Percentiles rank a stretch among this genome's conserved stretches.
Conservation (phyloP, 2,888 invertebrate genomes). For the Lasioglossum leucozonium region DNA sequence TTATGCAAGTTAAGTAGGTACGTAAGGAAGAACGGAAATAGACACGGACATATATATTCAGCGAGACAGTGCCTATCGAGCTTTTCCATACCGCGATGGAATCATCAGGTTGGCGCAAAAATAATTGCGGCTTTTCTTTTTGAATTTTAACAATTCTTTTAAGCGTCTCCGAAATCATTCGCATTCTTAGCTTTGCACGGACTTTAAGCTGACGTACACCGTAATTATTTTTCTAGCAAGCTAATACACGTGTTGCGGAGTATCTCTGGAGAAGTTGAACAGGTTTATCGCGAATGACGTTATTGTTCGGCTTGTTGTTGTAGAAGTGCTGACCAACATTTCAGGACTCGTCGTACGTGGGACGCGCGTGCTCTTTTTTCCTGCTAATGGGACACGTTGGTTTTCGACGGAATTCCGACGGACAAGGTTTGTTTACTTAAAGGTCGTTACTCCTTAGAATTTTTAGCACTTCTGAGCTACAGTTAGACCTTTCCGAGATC, state of each 20-base stretch:
- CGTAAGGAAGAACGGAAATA: background rate
- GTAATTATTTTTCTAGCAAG: background rate
- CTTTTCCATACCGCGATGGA: background rate
- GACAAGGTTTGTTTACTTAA: background rate
- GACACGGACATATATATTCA: background rate
- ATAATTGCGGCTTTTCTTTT: background rate
- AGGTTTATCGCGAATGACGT: background rate
- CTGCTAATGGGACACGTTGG: background rate
- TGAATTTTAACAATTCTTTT: no score
- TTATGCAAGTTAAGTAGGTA: background rate
- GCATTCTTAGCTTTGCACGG: no score
- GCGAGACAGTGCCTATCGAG: background rate
- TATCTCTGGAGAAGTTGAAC: background rate
- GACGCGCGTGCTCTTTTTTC: background rate
- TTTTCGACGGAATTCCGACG: background rate
- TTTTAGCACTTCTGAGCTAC: background rate
- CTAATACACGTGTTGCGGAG: background rate
- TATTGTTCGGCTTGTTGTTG: background rate
- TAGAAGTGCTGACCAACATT: background rate
- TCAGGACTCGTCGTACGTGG: background rate
- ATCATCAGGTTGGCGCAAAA: background rate
- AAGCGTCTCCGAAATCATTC: no score
- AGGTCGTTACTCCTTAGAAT: background rate
- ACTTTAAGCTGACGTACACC: background rate
- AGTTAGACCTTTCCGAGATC: background rate